These are phyloP conservation scores for Bombus sibiricus DNA, from an alignment of 1,140 invertebrate species.

Conservation along the genomic window DNA sequence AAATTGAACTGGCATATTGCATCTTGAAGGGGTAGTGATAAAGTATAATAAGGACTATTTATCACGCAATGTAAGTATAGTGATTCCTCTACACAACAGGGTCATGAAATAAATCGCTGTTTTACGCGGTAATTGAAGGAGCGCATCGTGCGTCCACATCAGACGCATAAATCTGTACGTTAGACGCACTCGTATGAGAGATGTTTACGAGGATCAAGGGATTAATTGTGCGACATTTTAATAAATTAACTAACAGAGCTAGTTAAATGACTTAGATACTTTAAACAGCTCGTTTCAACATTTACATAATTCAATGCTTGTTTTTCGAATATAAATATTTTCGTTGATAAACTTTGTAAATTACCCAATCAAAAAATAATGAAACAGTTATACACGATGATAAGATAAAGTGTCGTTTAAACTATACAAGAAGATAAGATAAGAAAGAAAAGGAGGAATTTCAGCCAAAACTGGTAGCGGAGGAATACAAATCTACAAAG, in stretches of 20 bases:
- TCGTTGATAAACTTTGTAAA: not conserved
- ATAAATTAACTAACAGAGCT: not conserved
- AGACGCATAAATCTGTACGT: conserved; percentile 12
- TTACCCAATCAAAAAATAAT: not conserved
- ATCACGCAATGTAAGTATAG: not conserved
- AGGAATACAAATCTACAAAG: too few relatives aligned
- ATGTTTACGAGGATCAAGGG: not conserved
- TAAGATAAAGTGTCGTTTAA: too few relatives aligned
- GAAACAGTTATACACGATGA: not conserved
- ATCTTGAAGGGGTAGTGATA: not conserved
- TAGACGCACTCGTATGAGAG: not conserved
- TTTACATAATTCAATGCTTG: not conserved
- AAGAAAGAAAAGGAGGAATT: too few relatives aligned
- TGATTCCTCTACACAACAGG: not conserved
- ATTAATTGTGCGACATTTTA: conserved; percentile 14
- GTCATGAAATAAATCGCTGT: not conserved
- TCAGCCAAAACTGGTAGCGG: too few relatives aligned
- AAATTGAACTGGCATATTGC: not conserved
- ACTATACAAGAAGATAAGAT: too few relatives aligned
- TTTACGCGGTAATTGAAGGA: not conserved
- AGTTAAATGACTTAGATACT: not conserved
- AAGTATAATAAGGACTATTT: not conserved
- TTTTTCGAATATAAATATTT: not conserved
- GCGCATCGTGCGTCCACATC: not conserved
- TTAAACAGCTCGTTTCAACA: not conserved